A percentile compares a stretch with the other conserved stretches of the same genome.
These are phyloP conservation scores for Sternotherus odoratus DNA, from an alignment of 2,797 vertebrate genomes.

Conservation along the genomic window DNA sequence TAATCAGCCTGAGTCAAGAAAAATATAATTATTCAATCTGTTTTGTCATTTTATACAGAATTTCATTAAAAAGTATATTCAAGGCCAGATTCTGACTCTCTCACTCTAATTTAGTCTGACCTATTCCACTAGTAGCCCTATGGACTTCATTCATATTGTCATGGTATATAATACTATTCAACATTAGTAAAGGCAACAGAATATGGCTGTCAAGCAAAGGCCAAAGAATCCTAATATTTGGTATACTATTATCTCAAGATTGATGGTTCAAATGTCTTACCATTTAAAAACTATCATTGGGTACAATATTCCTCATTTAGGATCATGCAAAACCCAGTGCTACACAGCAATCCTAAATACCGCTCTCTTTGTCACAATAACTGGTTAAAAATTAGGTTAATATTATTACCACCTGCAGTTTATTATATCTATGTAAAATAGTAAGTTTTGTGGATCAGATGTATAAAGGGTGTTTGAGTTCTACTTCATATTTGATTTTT, in stretches of 20 bases:
- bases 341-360: not conserved
- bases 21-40: not conserved
- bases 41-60: not conserved
- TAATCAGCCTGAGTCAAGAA: not conserved
- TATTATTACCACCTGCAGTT: fast-evolving
- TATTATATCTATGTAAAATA: not conserved
- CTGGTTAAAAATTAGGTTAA: not conserved
- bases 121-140: not conserved
- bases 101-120: conserved; percentile 15
- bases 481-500: not conserved
- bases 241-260: not conserved
- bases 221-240: not conserved
- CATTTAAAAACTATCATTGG: no score
- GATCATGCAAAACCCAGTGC: not conserved
- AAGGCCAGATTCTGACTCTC: not conserved
- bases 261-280: no score
- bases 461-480: no score
- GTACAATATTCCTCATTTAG: no score
- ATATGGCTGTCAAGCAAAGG: not conserved
- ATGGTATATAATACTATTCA: not conserved
- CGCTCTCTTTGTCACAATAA: not conserved
- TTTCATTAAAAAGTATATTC: not conserved
- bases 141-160: conserved; percentile 46
- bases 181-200: not conserved
- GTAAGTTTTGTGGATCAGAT: not conserved